A percentile compares a stretch with the other conserved stretches of the same genome.
Evolutionary conservation across 2,888 invertebrate genomes (phyloP).

Genomic region (Tiliacea citrago): DNA sequence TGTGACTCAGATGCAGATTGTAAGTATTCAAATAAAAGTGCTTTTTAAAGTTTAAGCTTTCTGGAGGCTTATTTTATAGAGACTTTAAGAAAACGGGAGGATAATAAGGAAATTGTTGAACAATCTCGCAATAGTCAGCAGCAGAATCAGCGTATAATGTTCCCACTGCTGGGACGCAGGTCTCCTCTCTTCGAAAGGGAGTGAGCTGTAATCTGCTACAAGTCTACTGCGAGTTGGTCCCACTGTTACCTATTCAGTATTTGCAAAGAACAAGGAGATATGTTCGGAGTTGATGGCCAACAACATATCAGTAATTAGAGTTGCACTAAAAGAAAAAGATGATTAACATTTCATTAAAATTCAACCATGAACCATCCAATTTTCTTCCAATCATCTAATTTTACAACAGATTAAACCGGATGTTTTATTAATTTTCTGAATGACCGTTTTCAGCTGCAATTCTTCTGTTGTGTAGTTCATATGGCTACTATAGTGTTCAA

Average conservation of each 20-base stretch:
- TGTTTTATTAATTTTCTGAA: background rate
- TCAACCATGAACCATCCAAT: background rate
- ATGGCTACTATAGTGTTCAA: slow-evolving; percentile 84
- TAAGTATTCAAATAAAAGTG: slow-evolving; percentile 76
- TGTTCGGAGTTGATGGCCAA: background rate
- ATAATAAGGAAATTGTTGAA: background rate
- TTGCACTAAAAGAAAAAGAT: background rate
- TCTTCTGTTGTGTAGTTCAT: slow-evolving; percentile 91
- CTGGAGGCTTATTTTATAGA: no score
- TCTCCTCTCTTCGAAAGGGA: no score
- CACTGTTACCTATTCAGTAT: background rate
- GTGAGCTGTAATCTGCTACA: no score
- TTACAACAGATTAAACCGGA: background rate
- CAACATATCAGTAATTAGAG: background rate
- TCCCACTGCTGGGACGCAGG: no score
- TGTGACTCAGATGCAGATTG: slow-evolving; percentile 96
- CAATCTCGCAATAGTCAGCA: no score
- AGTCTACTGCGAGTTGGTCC: no score
- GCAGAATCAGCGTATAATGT: background rate
- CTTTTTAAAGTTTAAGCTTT: background rate
- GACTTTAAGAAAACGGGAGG: background rate
- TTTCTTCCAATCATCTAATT: no score
- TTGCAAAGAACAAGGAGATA: background rate
- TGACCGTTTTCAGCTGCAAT: slow-evolving; percentile 90
- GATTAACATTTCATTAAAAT: no score